Conservation (phyloP, 2,888 invertebrate genomes). For the Monoplex corrugatus region DNA sequence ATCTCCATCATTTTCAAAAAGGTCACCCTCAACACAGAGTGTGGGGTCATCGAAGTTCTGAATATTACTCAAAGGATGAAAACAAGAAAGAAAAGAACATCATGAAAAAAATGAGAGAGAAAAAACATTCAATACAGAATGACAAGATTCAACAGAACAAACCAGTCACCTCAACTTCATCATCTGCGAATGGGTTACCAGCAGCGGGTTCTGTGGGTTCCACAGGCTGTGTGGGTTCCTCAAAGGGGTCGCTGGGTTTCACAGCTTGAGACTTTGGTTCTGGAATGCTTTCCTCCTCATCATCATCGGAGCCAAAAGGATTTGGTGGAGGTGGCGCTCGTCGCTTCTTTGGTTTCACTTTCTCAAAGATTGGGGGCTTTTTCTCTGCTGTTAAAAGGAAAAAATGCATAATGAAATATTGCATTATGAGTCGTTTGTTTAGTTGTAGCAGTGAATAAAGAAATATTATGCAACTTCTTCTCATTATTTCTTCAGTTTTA, state of each 20-base stretch:
- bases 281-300: constrained; percentile 56
- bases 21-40: too few relatives aligned
- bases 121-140: background rate
- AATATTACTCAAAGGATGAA: too few relatives aligned
- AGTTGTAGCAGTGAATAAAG: background rate
- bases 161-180: constrained; percentile 25
- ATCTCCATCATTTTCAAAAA: background rate
- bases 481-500: background rate
- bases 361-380: constrained; percentile 21
- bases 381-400: constrained; percentile 28
- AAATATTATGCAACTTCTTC: background rate
- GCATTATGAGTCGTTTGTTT: too few relatives aligned
- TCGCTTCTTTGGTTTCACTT: constrained; percentile 41
- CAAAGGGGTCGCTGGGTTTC: constrained; percentile 60
- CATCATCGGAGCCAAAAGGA: constrained; percentile 70
- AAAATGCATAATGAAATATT: too few relatives aligned
- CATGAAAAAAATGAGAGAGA: background rate
- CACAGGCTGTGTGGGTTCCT: constrained; percentile 49
- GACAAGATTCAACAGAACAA: background rate
- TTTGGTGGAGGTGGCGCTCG: constrained; percentile 59
- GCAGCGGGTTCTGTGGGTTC: background rate
- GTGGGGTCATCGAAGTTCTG: too few relatives aligned
- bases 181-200: constrained; percentile 50
- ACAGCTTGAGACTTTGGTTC: background rate
- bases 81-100: background rate